Evolutionary conservation across 2,797 vertebrate genomes (phyloP).

Genomic region (Molossus molossus): DNA sequence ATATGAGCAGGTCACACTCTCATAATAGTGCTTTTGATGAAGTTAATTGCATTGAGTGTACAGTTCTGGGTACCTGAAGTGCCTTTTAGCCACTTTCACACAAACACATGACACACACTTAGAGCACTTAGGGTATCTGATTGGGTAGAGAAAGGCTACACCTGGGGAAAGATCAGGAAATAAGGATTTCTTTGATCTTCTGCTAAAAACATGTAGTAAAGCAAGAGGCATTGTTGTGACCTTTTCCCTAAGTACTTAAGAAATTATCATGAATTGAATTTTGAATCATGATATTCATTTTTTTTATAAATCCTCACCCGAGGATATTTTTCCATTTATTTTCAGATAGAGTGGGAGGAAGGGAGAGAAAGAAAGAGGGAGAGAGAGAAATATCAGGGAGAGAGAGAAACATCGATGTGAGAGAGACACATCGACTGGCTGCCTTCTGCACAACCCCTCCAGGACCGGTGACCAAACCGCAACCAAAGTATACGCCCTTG

Average conservation of each 20-base stretch:
- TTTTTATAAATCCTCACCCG: not conserved
- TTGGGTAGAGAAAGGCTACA: not conserved
- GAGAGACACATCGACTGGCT: too few relatives aligned
- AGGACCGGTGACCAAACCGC: too few relatives aligned
- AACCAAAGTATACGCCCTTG: too few relatives aligned
- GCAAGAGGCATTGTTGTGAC: not conserved
- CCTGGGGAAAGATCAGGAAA: not conserved
- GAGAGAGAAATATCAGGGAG: too few relatives aligned
- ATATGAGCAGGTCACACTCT: not conserved
- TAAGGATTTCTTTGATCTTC: not conserved
- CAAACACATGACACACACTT: not conserved
- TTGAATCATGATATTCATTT: not conserved
- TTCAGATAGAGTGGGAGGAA: too few relatives aligned
- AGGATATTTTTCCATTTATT: too few relatives aligned
- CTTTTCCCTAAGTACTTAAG: not conserved
- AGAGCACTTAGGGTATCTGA: not conserved
- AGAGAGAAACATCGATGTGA: too few relatives aligned
- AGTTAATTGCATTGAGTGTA: not conserved
- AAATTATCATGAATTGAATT: slow-evolving; percentile 12
- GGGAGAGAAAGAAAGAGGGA: too few relatives aligned
- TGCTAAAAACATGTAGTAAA: slow-evolving; percentile 26
- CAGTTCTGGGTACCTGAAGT: not conserved
- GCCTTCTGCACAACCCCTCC: too few relatives aligned
- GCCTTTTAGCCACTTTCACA: not conserved
- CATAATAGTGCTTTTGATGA: not conserved